Base-by-base conservation (phyloP, 2,113 vertebrate genomes). In the Tragelaphus imberbis region DNA sequence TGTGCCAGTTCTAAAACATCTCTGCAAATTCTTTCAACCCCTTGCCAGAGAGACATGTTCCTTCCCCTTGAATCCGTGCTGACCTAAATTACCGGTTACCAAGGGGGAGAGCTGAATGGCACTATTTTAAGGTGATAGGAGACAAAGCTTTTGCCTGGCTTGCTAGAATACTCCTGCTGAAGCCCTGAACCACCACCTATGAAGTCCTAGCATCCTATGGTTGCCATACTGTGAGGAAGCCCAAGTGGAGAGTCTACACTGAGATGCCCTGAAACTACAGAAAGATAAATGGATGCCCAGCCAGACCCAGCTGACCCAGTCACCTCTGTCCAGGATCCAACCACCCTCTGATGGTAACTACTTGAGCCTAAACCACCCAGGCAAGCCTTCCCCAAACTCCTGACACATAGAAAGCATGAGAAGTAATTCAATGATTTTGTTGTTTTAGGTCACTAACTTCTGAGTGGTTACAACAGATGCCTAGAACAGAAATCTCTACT, bases 401-500 rank as follows among this genome's bases (percentile, higher is more conserved):
- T 63, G 53, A 85, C 75, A 56, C 77, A 40, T 10, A 40, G 27
- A 88, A 47, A 49, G 25, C 25, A 55, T 15, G 53, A 92, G 36
- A 87, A 15, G 12, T 77, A n/a, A 80, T 4, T 36, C 53, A 75
- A 10, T 25, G 47, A 55, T 75, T 23, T 56, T 59, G 4, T 56
- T 79, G 28, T 30, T 84, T 55, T 33, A 84, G 87, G 21, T 93
- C 68, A 56, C 30, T 58, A 82, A 47, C 15, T 84, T 90, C 68
- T 53, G 23, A 61, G 6, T 81, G 7, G n/a, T 61, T 91, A 16
- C 30, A 51, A 33, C 27, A 84, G 49, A 84, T 84, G 15, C n/a
- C 7, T 59, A 28, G 11, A 80, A 91, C 9, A 95, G 11, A 80
- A 87, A 90, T 87, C 30, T 59, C 36, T 97, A 17, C 36, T 56